A percentile compares a stretch with the other conserved stretches of the same genome.
Conservation (phyloP, 2,113 vertebrate species). For the Cebus imitator region DNA sequence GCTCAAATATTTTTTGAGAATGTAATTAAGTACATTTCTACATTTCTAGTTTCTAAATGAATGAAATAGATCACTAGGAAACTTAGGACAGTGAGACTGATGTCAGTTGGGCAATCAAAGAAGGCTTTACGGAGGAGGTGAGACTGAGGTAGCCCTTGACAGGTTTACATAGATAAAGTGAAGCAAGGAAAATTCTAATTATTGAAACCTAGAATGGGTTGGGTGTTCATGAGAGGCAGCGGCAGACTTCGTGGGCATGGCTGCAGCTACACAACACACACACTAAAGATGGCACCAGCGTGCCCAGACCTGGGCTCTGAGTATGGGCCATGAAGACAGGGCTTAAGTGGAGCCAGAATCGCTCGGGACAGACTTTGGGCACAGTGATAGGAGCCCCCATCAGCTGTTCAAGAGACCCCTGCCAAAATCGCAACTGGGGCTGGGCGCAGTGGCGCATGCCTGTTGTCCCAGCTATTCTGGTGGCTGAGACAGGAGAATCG, state of each 20-base stretch:
- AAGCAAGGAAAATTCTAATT: constrained; percentile 1
- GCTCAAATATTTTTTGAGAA: not conserved
- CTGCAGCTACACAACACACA: rapidly evolving
- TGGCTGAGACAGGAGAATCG: no score
- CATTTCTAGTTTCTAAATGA: not conserved
- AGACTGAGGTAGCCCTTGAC: not conserved
- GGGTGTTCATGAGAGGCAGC: not conserved
- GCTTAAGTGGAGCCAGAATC: not conserved
- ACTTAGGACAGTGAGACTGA: not conserved
- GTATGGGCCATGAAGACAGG: not conserved
- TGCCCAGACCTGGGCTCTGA: not conserved
- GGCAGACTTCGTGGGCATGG: not conserved
- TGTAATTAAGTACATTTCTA: not conserved
- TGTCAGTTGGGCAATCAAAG: not conserved
- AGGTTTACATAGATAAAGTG: not conserved
- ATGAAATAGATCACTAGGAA: not conserved
- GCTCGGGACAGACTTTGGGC: not conserved
- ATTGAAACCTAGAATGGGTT: not conserved
- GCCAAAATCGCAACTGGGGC: not conserved
- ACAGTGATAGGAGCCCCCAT: not conserved
- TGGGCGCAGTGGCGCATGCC: no score
- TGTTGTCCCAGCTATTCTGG: no score
- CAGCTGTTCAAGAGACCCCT: not conserved
- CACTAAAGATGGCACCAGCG: not conserved
- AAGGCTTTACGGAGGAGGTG: not conserved